A percentile compares a stretch with the other conserved stretches of the same genome.
Evolutionary conservation across 2,888 invertebrate species (phyloP).

Genomic region (Petrophora chlorosata): DNA sequence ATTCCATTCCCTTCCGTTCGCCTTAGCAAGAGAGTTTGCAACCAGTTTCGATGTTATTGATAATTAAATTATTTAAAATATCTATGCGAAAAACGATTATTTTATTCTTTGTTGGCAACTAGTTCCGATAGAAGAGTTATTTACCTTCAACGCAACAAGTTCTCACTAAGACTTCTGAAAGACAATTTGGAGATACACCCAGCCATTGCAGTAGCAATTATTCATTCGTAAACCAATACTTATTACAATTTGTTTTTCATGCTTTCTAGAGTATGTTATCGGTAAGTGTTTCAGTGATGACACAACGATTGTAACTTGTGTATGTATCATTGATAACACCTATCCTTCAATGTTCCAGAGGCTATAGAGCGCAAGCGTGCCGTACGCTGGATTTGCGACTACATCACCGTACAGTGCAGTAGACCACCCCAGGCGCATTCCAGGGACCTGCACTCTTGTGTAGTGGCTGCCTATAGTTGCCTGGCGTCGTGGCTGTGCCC

Average conservation of each 20-base stretch:
- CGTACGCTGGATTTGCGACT: slow-evolving; percentile 99
- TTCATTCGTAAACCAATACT: no score
- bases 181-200: no score
- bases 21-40: no score
- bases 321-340: background rate
- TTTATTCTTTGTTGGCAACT: no score
- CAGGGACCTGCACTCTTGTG: slow-evolving; percentile 96
- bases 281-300: slow-evolving; percentile 54
- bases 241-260: slow-evolving; percentile 60
- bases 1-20: no score
- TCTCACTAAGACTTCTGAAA: no score
- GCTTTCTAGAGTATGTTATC: slow-evolving; percentile 70
- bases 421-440: slow-evolving; percentile 97
- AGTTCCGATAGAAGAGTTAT: no score
- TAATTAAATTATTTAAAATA: no score
- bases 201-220: no score
- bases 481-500: slow-evolving; percentile 96
- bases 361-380: slow-evolving; percentile 95
- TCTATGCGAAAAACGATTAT: no score
- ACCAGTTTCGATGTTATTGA: no score
- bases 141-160: no score
- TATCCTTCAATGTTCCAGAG: slow-evolving; percentile 80
- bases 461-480: slow-evolving; percentile 96
- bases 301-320: background rate
- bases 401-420: slow-evolving; percentile 97